Evolutionary conservation across 2,888 invertebrate species (phyloP), one percentile per base, ranked within the genome.

Genomic region (Macrosiphum euphorbiae): DNA sequence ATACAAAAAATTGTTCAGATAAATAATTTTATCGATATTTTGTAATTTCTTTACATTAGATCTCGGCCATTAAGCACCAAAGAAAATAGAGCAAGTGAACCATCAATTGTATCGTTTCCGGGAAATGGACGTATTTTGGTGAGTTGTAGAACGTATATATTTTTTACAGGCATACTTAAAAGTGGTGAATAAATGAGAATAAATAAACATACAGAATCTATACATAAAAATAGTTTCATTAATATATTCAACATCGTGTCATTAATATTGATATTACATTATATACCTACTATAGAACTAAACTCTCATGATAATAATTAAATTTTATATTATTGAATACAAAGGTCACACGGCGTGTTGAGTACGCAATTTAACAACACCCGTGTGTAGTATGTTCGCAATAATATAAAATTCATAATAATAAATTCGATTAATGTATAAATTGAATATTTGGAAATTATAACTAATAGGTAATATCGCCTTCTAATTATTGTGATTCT

Each of bases 51-150:
- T 50, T 28, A 55, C 95, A 95, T 26, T 95, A 98, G 98, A 96
- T 98, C 98, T 0, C 97, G 99, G 41, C 99, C 99, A 0, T 96
- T 98, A 89, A 98, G 97, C 95, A 97, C 97, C 1, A 97, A 97
- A 95, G 98, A 99, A 96, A 96, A 96, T 44, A 97, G 97, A 94
- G 96, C 96, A 47, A 97, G 97, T 28, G 98, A 98, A 95, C 96
- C 97, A 8, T 96, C 97, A 95, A 97, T 98, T 90, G 96, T 98
- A 86, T 97, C 98, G 95, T 99, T 98, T 96, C 98, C 98, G 0
- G 98, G 98, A 88, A 98, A 98, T 95, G 98, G 99, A 0, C 98
- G 98, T 96, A 97, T 99, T 95, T 96, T 96, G 96, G 97, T 96
- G 96, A 96, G 96, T 96, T 78, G 94, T 95, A 78, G n/a, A 86